Conservation (phyloP, 2,113 vertebrate species). For the Telmatochromis sp. region DNA sequence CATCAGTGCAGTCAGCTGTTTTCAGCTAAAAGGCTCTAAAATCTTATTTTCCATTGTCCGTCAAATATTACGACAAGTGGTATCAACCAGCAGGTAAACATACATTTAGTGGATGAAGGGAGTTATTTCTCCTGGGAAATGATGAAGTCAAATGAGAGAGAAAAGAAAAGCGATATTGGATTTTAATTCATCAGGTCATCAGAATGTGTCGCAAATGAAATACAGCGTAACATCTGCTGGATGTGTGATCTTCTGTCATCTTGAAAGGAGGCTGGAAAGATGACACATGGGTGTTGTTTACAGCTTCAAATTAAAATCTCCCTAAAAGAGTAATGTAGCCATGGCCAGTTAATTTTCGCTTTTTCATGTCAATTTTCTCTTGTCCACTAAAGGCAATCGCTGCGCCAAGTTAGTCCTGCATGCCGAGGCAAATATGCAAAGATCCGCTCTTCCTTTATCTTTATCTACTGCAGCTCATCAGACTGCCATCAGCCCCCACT, state of each 20-base stretch:
- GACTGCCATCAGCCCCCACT: conserved; percentile 29
- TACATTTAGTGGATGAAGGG: background rate
- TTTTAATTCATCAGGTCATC: background rate
- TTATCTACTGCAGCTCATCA: conserved; percentile 27
- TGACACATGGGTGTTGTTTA: background rate
- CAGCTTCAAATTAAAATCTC: background rate
- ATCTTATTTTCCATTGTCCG: background rate
- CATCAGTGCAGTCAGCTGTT: background rate
- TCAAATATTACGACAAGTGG: background rate
- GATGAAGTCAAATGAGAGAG: background rate
- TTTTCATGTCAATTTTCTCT: background rate
- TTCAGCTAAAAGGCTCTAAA: background rate
- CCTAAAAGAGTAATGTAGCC: background rate
- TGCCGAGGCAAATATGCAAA: background rate
- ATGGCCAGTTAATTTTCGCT: background rate
- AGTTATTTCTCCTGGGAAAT: background rate
- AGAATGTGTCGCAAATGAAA: background rate
- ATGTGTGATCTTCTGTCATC: background rate
- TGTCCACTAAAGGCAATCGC: background rate
- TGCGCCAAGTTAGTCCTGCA: background rate
- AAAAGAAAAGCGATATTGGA: background rate
- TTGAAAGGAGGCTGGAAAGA: background rate
- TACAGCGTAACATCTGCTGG: background rate
- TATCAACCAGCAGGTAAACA: background rate
- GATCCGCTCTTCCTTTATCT: conserved; percentile 2